Evolutionary conservation across 1,140 invertebrate species (phyloP).

Genomic region (Archivesica marissinica): DNA sequence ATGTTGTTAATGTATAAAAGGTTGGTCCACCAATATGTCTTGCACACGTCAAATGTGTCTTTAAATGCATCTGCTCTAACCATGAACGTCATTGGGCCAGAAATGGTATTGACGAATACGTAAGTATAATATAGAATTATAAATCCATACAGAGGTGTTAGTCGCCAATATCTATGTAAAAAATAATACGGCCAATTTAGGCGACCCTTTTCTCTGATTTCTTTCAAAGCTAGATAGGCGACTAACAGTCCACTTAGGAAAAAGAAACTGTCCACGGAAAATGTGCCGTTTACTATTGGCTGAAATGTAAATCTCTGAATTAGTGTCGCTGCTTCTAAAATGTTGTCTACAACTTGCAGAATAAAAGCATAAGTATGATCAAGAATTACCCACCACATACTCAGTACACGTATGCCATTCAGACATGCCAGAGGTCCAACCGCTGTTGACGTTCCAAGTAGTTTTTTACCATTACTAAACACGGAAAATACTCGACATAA

Average conservation of each 20-base stretch:
- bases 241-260: conserved; percentile 86
- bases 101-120: conserved; percentile 87
- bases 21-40: conserved; percentile 92
- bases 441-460: conserved; percentile 64
- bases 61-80: neutral
- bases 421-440: conserved; percentile 61
- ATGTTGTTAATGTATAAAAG: conserved; percentile 94
- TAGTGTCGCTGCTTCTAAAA: conserved; percentile 27
- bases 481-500: conserved; percentile 61
- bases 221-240: conserved; percentile 85
- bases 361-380: conserved; percentile 88
- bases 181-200: conserved; percentile 78
- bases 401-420: conserved; percentile 87
- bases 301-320: conserved; percentile 68
- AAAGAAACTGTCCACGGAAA: conserved; percentile 78
- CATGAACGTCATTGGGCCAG: conserved; percentile 84
- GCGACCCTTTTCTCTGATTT: conserved; percentile 82
- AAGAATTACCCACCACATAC: conserved; percentile 96
- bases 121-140: conserved; percentile 91
- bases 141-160: conserved; percentile 93
- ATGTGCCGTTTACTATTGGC: conserved; percentile 72
- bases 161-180: conserved; percentile 80
- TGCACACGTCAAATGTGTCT: conserved; percentile 83
- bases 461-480: conserved; percentile 62
- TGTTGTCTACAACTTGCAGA: conserved; percentile 52